These are phyloP conservation scores for Ennomos fuscantarius DNA, from an alignment of 2,888 invertebrate genomes.

Conservation along the genomic window DNA sequence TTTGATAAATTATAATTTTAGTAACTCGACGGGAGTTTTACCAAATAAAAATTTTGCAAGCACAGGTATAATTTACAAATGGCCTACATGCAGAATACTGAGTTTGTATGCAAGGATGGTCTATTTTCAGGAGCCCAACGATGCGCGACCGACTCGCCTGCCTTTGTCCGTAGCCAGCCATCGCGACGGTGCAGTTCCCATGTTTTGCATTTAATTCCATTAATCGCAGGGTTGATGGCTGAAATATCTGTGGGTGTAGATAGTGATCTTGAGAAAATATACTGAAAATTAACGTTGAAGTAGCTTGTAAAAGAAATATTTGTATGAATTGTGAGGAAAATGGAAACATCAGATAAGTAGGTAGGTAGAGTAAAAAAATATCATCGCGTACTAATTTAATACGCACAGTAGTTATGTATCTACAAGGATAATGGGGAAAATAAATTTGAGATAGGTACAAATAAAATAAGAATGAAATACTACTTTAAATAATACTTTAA, in stretches of 20 bases:
- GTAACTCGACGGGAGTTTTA: too few relatives aligned
- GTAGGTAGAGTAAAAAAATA: too few relatives aligned
- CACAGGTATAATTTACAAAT: conserved; percentile 9
- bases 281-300: conserved; percentile 16
- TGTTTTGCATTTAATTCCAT: conserved; percentile 67
- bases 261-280: conserved; percentile 36
- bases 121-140: conserved; percentile 59
- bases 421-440: too few relatives aligned
- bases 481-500: too few relatives aligned
- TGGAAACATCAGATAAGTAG: too few relatives aligned
- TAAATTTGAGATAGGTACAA: too few relatives aligned
- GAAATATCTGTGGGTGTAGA: conserved; percentile 34
- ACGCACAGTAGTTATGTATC: too few relatives aligned
- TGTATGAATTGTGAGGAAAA: conserved; percentile 1
- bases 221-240: conserved; percentile 33
- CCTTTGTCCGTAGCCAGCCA: conserved; percentile 78
- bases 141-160: conserved; percentile 75
- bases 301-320: background rate
- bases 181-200: conserved; percentile 74
- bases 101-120: conserved; percentile 43
- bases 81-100: conserved; percentile 40
- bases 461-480: too few relatives aligned
- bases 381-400: too few relatives aligned
- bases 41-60: too few relatives aligned
- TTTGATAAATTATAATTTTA: too few relatives aligned